Percentiles rank a stretch among this genome's conserved stretches.
These are phyloP conservation scores for Megaceryle alcyon DNA, from an alignment of 2,797 vertebrate species.

Conservation along the genomic window DNA sequence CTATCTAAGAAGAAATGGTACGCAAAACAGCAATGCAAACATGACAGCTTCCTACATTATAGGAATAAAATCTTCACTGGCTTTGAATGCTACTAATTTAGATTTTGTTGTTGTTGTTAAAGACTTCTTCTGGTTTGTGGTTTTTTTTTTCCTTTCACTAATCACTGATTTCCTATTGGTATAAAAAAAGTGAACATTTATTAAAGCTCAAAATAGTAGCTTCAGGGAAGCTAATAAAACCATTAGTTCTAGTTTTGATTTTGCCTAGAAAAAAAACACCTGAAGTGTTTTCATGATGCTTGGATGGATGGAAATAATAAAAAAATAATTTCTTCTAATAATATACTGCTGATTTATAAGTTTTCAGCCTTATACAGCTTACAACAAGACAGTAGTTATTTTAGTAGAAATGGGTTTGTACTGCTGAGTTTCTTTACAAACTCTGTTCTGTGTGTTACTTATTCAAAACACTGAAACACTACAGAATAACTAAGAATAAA, in stretches of 20 bases:
- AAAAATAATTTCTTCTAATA: neutral
- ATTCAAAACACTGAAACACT: neutral
- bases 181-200: neutral
- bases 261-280: neutral
- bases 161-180: neutral
- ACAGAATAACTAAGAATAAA: neutral
- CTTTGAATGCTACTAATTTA: neutral
- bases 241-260: neutral
- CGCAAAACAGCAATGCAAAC: neutral
- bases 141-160: neutral
- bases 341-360: neutral
- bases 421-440: neutral
- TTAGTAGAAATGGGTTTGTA: neutral
- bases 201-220: neutral
- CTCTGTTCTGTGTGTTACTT: neutral
- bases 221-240: neutral
- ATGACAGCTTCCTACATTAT: neutral
- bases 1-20: neutral
- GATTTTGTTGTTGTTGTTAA: neutral
- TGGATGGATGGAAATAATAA: neutral
- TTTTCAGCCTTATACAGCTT: neutral
- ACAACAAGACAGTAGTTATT: neutral
- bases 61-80: neutral
- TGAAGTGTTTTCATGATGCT: neutral
- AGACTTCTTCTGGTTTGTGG: neutral